These are phyloP conservation scores for Colaptes auratus DNA, from an alignment of 2,113 vertebrate species.

Conservation along the genomic window DNA sequence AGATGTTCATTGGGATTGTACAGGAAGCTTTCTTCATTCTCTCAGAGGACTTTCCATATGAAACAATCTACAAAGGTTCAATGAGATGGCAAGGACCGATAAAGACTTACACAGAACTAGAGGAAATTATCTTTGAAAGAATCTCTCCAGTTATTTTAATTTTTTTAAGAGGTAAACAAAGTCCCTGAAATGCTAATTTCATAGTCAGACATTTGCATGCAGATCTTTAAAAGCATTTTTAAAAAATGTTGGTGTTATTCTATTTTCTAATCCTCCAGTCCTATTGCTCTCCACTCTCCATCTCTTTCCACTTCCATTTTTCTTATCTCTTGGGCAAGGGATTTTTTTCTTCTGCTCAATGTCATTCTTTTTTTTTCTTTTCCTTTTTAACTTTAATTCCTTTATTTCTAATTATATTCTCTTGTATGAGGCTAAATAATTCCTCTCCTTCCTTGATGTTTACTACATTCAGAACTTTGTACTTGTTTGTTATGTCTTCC, in stretches of 20 bases:
- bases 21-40: background rate
- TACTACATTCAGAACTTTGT: constrained; percentile 12
- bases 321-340: background rate
- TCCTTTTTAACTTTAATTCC: background rate
- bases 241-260: background rate
- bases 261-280: background rate
- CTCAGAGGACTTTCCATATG: background rate
- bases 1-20: background rate
- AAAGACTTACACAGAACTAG: background rate
- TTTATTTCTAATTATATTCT: constrained; percentile 1
- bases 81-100: background rate
- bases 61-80: background rate
- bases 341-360: background rate
- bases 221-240: background rate
- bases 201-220: background rate
- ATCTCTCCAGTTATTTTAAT: background rate
- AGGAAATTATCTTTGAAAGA: background rate
- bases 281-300: too few relatives aligned
- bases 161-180: background rate
- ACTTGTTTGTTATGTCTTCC: background rate
- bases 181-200: background rate
- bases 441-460: background rate
- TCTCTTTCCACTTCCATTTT: background rate
- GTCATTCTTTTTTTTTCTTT: background rate
- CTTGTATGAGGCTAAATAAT: background rate